Evolutionary conservation across 2,797 vertebrate species (phyloP).

Genomic region (Sternotherus odoratus): DNA sequence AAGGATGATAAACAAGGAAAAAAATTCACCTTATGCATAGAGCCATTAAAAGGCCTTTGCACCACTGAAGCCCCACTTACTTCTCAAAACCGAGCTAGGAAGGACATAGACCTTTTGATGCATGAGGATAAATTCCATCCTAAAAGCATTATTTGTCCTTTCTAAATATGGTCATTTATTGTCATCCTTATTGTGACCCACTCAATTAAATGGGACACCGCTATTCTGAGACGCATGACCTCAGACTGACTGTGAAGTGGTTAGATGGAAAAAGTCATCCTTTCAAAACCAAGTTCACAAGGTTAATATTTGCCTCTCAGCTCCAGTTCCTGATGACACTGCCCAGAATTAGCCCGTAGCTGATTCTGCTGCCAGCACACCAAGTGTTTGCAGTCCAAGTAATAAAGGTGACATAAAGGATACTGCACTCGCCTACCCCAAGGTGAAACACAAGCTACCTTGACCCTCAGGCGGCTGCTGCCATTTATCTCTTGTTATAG

Average conservation of each 20-base stretch:
- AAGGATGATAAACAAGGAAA: conserved; percentile 38
- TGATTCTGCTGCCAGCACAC: background rate
- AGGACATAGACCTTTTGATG: background rate
- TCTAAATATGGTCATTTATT: conserved; percentile 11
- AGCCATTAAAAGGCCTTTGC: conserved; percentile 26
- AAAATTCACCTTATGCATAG: conserved; percentile 43
- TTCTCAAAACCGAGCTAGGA: background rate
- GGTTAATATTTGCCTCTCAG: conserved; percentile 14
- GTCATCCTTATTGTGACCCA: background rate
- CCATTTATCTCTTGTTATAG: background rate
- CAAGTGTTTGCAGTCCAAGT: background rate
- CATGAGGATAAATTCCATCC: background rate
- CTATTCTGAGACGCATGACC: background rate
- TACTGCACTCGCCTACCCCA: background rate
- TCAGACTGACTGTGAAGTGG: background rate
- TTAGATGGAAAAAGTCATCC: conserved; percentile 5
- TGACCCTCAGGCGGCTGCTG: background rate
- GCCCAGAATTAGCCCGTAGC: background rate
- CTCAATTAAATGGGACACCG: background rate
- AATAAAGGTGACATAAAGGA: background rate
- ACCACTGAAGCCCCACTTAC: background rate
- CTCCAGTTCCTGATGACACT: background rate
- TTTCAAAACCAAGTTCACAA: conserved; percentile 9
- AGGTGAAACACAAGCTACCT: background rate
- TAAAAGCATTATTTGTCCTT: conserved; percentile 22